phyloP scores from a whole-genome alignment of 2,113 vertebrate genomes.

The Labrus mixtus region DNA sequence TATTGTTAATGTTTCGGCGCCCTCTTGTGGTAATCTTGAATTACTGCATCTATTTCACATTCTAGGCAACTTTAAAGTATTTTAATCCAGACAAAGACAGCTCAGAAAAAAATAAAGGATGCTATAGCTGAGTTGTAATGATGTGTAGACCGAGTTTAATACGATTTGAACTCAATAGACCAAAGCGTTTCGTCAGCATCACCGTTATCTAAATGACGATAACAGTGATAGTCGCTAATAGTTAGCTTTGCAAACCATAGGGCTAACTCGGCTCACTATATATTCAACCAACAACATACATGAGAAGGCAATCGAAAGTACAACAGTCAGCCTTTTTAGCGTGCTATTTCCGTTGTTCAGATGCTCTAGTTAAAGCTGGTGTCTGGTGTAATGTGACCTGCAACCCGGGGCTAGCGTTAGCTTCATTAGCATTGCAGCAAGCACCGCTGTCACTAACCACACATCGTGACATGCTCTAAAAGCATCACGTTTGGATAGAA shows the following conservation, averaged over 20 bases:
- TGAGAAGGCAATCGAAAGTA: fast-evolving
- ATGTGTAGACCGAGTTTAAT: not conserved
- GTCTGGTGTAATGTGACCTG: not conserved
- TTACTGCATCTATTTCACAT: not conserved
- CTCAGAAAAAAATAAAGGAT: not conserved
- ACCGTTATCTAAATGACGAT: too few relatives aligned
- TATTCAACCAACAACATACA: fast-evolving
- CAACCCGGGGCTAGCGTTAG: constrained; percentile 41
- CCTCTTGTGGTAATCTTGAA: constrained; percentile 33
- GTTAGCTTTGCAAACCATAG: not conserved
- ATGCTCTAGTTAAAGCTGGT: not conserved
- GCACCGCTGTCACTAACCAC: not conserved
- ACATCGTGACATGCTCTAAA: not conserved
- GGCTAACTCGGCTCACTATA: not conserved
- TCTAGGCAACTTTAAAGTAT: too few relatives aligned
- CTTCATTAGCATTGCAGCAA: constrained; percentile 30
- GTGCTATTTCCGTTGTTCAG: not conserved
- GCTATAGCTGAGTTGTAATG: fast-evolving
- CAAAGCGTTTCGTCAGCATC: not conserved
- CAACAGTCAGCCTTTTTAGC: not conserved
- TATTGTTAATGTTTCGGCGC: constrained; percentile 8
- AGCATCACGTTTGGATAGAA: not conserved
- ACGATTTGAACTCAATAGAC: fast-evolving
- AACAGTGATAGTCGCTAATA: not conserved
- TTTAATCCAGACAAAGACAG: not conserved